Conservation (phyloP, 2,888 invertebrate genomes). For the Troides helena region DNA sequence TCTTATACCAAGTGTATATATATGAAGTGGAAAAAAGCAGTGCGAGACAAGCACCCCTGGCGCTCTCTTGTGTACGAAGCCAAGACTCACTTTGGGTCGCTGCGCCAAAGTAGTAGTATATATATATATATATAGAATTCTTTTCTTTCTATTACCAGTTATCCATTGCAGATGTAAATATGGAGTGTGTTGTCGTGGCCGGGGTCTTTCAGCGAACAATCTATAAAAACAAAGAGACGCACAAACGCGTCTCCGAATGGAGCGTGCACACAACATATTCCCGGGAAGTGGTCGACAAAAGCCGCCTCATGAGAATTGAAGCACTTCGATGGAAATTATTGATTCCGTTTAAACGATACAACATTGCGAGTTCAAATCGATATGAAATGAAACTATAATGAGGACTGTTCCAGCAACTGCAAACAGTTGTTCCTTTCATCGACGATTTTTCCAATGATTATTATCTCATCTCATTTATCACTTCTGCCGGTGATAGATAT, state of each 20-base stretch:
- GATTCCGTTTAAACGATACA: constrained; percentile 54
- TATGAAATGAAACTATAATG: too few species aligned
- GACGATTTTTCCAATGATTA: too few species aligned
- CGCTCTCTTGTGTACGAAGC: too few species aligned
- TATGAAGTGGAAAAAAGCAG: too few species aligned
- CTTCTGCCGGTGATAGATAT: too few species aligned
- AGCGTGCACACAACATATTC: constrained; percentile 35
- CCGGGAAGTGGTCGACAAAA: constrained; percentile 43
- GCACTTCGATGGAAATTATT: constrained; percentile 39
- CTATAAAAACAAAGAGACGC: constrained; percentile 40
- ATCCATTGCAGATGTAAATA: constrained; percentile 2
- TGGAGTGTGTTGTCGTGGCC: background rate
- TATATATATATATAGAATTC: background rate
- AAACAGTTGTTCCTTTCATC: too few species aligned
- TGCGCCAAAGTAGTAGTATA: too few species aligned
- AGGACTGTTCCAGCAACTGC: too few species aligned
- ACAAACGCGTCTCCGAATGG: constrained; percentile 36
- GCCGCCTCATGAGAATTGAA: constrained; percentile 37
- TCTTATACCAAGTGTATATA: too few species aligned
- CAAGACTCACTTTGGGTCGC: too few species aligned
- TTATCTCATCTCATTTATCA: too few species aligned
- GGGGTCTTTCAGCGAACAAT: constrained; percentile 37
- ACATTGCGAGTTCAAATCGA: constrained; percentile 30
- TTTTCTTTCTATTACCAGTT: constrained; percentile 3
- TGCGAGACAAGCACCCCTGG: too few species aligned